Percentiles rank a stretch among this genome's conserved stretches.
These are phyloP conservation scores for Gymnorhina tibicen DNA, from an alignment of 2,113 vertebrate species.

Conservation along the genomic window DNA sequence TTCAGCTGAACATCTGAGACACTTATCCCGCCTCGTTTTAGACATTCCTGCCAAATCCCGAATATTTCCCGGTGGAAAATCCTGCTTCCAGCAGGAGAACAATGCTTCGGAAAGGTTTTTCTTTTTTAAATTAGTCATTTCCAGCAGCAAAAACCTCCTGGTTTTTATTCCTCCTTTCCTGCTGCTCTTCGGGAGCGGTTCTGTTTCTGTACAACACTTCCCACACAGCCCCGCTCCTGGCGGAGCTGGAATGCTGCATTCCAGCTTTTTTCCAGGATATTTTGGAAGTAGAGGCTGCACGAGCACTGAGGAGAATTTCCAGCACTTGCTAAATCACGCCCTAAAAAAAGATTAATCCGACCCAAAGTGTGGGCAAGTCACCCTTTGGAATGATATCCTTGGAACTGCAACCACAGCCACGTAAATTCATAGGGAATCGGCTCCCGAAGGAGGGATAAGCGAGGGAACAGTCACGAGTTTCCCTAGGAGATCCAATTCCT, in stretches of 20 bases:
- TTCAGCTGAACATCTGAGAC: background rate
- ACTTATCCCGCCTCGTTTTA: background rate
- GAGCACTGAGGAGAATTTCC: background rate
- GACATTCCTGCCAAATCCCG: background rate
- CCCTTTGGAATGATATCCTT: background rate
- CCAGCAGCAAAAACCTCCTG: background rate
- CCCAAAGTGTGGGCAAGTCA: background rate
- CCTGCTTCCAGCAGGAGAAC: background rate
- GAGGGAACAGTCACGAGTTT: fast-evolving
- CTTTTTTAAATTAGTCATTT: background rate
- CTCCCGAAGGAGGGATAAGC: background rate
- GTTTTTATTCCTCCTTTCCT: background rate
- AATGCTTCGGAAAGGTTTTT: background rate
- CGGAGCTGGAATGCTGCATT: background rate
- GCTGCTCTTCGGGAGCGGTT: background rate
- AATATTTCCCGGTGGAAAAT: background rate
- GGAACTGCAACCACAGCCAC: background rate
- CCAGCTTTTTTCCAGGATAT: background rate
- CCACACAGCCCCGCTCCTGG: background rate
- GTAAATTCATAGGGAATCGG: fast-evolving
- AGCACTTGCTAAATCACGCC: fast-evolving
- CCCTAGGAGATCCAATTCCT: background rate
- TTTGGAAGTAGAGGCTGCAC: background rate
- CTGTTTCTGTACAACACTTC: background rate
- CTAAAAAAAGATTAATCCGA: background rate